phyloP scores from a whole-genome alignment of 2,797 vertebrate species.

The Xiphorhynchus erythropygius region DNA sequence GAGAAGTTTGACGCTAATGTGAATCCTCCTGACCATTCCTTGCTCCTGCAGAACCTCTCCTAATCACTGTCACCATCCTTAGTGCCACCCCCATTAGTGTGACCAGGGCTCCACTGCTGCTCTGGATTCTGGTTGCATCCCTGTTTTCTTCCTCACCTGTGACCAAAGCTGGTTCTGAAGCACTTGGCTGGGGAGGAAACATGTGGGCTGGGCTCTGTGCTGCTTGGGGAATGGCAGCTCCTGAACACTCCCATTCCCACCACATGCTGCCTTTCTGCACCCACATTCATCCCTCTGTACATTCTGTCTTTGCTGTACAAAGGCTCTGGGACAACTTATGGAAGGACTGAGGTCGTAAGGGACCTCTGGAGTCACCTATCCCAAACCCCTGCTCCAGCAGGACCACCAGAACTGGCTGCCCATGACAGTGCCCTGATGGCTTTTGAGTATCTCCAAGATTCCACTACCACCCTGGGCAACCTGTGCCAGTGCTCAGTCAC shows the following conservation, averaged over 20 bases:
- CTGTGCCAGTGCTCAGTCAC: too few relatives aligned
- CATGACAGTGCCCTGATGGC: neutral
- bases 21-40: rapidly evolving
- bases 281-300: neutral
- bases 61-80: neutral
- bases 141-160: neutral
- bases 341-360: neutral
- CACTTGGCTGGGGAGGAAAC: neutral
- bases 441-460: neutral
- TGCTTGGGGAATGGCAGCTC: neutral
- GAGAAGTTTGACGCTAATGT: neutral
- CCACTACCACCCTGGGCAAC: neutral
- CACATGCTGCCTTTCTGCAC: neutral
- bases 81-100: neutral
- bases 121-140: neutral
- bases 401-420: neutral
- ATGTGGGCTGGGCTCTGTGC: rapidly evolving
- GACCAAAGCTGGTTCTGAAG: neutral
- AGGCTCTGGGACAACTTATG: neutral
- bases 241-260: neutral
- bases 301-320: neutral
- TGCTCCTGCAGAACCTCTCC: neutral
- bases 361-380: neutral
- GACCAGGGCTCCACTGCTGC: rapidly evolving
- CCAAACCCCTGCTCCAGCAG: neutral